Evolutionary conservation across 2,113 vertebrate genomes (phyloP), one percentile per base, ranked within the genome.

Genomic region (Alouatta palliata): DNA sequence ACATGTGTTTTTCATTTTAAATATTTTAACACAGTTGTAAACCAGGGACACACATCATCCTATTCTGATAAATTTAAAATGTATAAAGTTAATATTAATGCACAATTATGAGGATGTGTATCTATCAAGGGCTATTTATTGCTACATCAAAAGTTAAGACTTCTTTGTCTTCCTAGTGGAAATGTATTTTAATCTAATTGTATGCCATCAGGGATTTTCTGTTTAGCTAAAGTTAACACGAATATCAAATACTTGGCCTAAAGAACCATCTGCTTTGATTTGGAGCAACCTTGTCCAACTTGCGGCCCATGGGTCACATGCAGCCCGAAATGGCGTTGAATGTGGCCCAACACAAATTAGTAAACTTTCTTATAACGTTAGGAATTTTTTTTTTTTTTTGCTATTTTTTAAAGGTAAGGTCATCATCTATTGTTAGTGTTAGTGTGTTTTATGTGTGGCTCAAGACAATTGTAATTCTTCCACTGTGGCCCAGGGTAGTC

Each of bases 121-220:
- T 81, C 61, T 93, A 92, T 35, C 27, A 92, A 66, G 80, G 27
- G 7, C 66, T 95, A 40, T 89, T 94, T 75, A 84, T 91, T 12
- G 56, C 14, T 71, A 47, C 23, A 56, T 92, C 68, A 87, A 84
- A 93, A 84, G 14, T 37, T 87, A 84, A 96, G 58, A 80, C 10
- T 16, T 86, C 56, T 86, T 66, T 96, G 52, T 92, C 66, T 90
- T 93, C 90, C 11, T 80, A 64, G n/a, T 76, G 84, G 89, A 85
- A 95, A 92, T 76, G 10, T 40, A 92, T 94, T 97, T 95, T 96
- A 93, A 90, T 88, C 30, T 90, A 87, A 87, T 92, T 94, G 19
- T 25, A 64, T 88, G 32, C 6, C 56, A 52, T 92, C 88, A 86
- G 32, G 9, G 37, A 86, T 95, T 94, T 87, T 87, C 71, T 96